Base-by-base conservation (phyloP, 2,888 invertebrate species). In the Graphium colonna region DNA sequence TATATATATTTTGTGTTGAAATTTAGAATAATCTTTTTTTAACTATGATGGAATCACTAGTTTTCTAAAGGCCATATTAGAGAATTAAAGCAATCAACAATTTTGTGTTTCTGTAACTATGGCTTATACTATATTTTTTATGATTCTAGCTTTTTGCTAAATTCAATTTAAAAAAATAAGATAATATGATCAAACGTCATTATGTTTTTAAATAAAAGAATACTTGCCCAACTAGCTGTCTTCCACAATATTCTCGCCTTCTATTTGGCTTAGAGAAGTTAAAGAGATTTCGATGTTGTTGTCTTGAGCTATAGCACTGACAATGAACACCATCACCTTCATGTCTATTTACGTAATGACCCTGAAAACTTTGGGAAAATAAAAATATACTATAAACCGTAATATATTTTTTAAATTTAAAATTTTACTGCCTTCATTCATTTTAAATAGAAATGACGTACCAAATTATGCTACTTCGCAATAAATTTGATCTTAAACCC, bases 211-310 rank as follows among this genome's bases (percentile, higher is more conserved):
- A n/a, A n/a, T n/a, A n/a, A n/a, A n/a, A 50, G 39, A 9, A 10
- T 28, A 31, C 13, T 89, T 82, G 95, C 95, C 95, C 95, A 58
- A 95, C 91, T 55, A 95, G 79, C 78, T 95, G 94, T 68, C 94
- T 91, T 57, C 94, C 94, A 68, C 91, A 89, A 69, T 95, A 95
- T 68, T 93, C 92, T 67, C 93, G 93, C 53, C 90, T 93, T 61
- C 85, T 83, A 54, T 76, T 90, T 49, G 81, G 73, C 60, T 75
- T 76, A 8, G 86, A 65, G 52, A 87, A 77, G 56, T 61, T 83
- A 28, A 90, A 67, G 62, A 90, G 84, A n/a, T 69, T 69, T 13
- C 87, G 77, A 63, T 66, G 72, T 52, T 79, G 79, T 51, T 73
- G 72, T 36, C 67, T 56, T 38, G 58, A 57, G 39, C 62, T 69